These are phyloP conservation scores for Hirtodrosophila duncani DNA, from an alignment of 2,888 invertebrate genomes.

Conservation along the genomic window DNA sequence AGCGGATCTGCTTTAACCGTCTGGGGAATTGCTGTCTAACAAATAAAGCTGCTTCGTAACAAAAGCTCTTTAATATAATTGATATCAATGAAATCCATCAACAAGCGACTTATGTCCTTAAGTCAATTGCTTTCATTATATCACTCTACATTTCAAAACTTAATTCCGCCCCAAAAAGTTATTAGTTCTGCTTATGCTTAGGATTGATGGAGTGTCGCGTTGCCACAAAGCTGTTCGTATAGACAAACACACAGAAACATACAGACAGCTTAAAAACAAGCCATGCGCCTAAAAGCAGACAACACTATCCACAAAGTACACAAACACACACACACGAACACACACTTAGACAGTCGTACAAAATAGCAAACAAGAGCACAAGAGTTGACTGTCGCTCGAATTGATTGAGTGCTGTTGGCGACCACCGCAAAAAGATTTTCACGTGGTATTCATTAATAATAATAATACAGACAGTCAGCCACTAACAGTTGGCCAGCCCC, in stretches of 20 bases:
- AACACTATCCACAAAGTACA: constrained; percentile 5
- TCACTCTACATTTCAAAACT: constrained; percentile 18
- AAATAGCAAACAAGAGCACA: background rate
- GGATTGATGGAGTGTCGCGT: constrained; percentile 35
- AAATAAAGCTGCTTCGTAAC: too few relatives aligned
- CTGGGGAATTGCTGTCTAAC: too few relatives aligned
- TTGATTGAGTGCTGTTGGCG: constrained; percentile 63
- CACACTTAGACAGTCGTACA: constrained; percentile 12
- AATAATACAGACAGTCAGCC: constrained; percentile 57
- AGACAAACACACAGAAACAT: constrained; percentile 6
- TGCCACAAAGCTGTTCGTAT: constrained; percentile 24
- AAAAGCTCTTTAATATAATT: too few relatives aligned
- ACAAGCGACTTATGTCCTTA: too few relatives aligned
- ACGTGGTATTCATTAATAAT: constrained; percentile 71
- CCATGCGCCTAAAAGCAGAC: background rate
- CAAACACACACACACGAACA: background rate
- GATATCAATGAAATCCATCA: too few relatives aligned
- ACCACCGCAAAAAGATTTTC: constrained; percentile 61
- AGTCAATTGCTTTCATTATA: too few relatives aligned
- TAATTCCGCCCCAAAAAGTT: constrained; percentile 24
- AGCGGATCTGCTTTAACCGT: too few relatives aligned
- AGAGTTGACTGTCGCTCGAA: constrained; percentile 26
- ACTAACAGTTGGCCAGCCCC: constrained; percentile 26
- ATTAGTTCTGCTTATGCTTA: constrained; percentile 24
- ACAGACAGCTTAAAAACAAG: background rate